Conservation (phyloP, 92 coral and sea anemone genomes). For the Paramuricea clavata region DNA sequence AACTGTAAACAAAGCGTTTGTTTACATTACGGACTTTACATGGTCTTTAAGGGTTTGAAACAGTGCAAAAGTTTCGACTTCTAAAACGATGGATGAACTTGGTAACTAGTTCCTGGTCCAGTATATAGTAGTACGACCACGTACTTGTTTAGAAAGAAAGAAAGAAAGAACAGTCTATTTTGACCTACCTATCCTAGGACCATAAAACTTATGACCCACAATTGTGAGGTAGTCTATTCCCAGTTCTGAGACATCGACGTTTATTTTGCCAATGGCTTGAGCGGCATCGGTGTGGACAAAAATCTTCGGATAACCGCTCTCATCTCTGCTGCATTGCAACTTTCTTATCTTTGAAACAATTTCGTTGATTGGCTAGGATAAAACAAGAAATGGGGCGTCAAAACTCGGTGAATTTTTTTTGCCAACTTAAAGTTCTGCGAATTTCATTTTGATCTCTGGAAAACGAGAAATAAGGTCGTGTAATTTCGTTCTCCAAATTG, state of each 20-base stretch:
- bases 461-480: no score
- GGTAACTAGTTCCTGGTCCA: no score
- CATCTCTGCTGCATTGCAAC: conserved; percentile 61
- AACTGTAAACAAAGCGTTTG: no score
- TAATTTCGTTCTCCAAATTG: no score
- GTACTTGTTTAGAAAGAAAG: no score
- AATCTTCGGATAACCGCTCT: conserved; percentile 69
- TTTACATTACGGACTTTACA: no score
- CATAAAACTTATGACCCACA: conserved; percentile 98
- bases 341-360: conserved; percentile 70
- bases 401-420: not conserved
- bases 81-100: no score
- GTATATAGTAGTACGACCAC: no score
- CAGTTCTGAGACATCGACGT: conserved; percentile 80
- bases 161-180: not conserved
- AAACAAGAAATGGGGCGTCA: not conserved
- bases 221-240: conserved; percentile 92
- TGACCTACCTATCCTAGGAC: conserved; percentile 91
- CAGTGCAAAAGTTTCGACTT: no score
- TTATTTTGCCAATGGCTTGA: conserved; percentile 91
- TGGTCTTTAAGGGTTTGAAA: no score
- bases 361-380: conserved; percentile 78
- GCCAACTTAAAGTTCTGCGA: no score
- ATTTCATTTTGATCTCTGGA: not conserved
- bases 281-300: conserved; percentile 99